These are phyloP conservation scores for Linnaemya tessellans DNA, from an alignment of 2,888 invertebrate genomes.

Conservation along the genomic window DNA sequence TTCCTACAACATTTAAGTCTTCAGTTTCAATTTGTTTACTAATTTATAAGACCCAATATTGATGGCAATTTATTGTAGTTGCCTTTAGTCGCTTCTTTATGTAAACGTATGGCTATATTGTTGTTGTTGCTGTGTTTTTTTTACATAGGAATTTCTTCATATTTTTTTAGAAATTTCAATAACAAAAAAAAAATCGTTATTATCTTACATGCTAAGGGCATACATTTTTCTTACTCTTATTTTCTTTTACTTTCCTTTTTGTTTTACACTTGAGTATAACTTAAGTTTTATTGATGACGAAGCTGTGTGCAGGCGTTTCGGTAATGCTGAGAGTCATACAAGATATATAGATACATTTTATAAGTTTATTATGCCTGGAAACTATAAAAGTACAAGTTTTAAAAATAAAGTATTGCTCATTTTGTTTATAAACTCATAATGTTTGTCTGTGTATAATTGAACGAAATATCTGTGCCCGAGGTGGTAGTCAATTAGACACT, in stretches of 20 bases:
- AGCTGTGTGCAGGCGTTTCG: constrained; percentile 20
- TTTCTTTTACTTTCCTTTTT: constrained; percentile 2
- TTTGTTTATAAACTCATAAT: constrained; percentile 18
- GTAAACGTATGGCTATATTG: too few species aligned
- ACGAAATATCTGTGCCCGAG: neutral
- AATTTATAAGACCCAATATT: constrained; percentile 50
- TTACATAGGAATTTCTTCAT: neutral
- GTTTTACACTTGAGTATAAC: constrained; percentile 26
- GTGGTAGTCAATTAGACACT: constrained; percentile 1
- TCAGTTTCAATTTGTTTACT: constrained; percentile 62
- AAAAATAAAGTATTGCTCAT: constrained; percentile 28
- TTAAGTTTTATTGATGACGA: constrained; percentile 36
- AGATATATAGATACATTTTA: constrained; percentile 19
- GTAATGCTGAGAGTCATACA: constrained; percentile 18
- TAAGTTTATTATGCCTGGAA: constrained; percentile 46
- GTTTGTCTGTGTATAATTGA: constrained; percentile 4
- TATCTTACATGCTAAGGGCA: constrained; percentile 52
- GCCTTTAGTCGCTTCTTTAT: neutral
- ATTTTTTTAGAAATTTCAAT: neutral
- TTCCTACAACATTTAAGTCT: constrained; percentile 61
- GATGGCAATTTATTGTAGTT: constrained; percentile 35
- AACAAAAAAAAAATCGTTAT: constrained; percentile 28
- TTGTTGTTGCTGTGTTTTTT: too few species aligned
- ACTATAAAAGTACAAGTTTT: constrained; percentile 26
- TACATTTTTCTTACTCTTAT: neutral